These are phyloP conservation scores for Vireo griseus DNA, from an alignment of 2,797 vertebrate genomes.

Conservation along the genomic window DNA sequence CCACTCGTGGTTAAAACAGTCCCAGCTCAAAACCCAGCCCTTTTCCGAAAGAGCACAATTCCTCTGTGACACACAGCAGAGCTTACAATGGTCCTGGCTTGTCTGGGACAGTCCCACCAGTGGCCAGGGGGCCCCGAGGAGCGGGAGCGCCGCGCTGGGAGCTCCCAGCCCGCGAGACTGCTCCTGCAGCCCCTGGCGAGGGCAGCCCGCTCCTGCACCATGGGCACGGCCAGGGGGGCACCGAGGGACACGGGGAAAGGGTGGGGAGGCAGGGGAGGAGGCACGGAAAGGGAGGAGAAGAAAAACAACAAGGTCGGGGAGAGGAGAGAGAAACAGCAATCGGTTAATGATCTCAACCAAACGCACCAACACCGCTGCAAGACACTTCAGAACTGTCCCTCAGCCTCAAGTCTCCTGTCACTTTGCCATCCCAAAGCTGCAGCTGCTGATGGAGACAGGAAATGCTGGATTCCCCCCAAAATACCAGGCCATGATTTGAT, in stretches of 20 bases:
- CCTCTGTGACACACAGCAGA: background rate
- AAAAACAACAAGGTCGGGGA: conserved; percentile 28
- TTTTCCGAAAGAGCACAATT: background rate
- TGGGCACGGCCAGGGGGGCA: background rate
- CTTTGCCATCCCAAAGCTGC: background rate
- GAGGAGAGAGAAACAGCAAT: conserved; percentile 57
- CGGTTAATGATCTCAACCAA: conserved; percentile 8
- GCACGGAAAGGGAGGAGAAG: background rate
- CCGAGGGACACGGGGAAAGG: background rate
- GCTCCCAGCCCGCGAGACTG: conserved; percentile 5
- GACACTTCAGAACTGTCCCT: background rate
- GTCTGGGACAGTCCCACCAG: conserved; percentile 29
- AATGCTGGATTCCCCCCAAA: background rate
- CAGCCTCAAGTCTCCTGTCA: background rate
- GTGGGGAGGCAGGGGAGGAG: background rate
- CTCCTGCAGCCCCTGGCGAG: conserved; percentile 10
- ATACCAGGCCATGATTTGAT: background rate
- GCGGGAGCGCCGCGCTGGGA: conserved; percentile 5
- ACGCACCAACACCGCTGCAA: background rate
- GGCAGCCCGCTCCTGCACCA: conserved; percentile 12
- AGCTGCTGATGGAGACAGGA: background rate
- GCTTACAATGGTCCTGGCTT: conserved; percentile 65
- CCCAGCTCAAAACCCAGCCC: background rate
- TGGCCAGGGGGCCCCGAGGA: conserved; percentile 3
- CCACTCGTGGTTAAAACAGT: background rate